Base-by-base conservation (phyloP, 1,140 invertebrate species). In the Pachypeltis micranthus region DNA sequence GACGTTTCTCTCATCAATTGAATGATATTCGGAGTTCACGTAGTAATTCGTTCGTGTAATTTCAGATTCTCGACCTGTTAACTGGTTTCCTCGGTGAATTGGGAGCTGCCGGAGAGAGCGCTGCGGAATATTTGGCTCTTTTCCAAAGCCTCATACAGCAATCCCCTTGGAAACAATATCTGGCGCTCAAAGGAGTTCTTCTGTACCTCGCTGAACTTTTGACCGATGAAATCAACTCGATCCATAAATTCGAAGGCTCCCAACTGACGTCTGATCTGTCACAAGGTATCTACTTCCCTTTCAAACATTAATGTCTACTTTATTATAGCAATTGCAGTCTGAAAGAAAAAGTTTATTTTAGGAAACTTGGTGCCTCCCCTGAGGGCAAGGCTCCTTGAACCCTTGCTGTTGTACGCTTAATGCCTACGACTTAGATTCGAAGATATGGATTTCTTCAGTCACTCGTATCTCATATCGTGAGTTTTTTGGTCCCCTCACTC, bases 261-360 rank as follows among this genome's bases (percentile, higher is more conserved):
- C 95, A 93, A 0, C 77, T 97, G 0, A 96, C 90, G 4, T 96
- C 92, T 0, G 93, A 97, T 76, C 77, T 98, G 1, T 89, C 91
- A 3, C 90, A 96, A 80, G 95, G 85, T 78, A 76, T 39, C 7
- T 16, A 39, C 28, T 12, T 61, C 39, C 23, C n/a, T n/a, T n/a
- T n/a, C n/a, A n/a, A n/a, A n/a, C 39, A 58, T 12, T 25, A 63
- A 25, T 55, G 28, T 62, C 29, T 2, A 44, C 39, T 56, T 54
- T 16, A 57, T 14, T 62, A 60, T 27, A 62, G 21, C 29, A 21
- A 56, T 58, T 24, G 16, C 44, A 14, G 7, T n/a, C 34, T 39
- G 10, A 39, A n/a, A 10, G 10, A 39, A 39, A 39, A 39, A 63
- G 59, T 31, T 62, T 23, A 31, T 63, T 31, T 57, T 39, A 39